Evolutionary conservation across 1,140 invertebrate genomes (phyloP).

Genomic region (Helicoverpa zea): DNA sequence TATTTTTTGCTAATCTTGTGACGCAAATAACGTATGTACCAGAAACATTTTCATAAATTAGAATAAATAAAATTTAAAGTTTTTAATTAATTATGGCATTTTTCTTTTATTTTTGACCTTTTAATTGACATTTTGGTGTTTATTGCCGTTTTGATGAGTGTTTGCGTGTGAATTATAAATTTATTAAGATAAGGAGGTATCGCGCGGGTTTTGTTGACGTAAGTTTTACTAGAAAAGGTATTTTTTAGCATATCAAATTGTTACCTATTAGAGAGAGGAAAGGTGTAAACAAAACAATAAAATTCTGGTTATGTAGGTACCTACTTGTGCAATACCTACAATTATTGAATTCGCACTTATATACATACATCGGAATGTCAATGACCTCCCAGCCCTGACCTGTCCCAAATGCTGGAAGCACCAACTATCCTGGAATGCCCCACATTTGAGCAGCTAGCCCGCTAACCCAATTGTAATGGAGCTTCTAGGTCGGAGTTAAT

Average conservation of each 20-base stretch:
- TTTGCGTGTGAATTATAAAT: background rate
- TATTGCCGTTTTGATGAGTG: background rate
- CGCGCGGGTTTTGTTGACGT: no score
- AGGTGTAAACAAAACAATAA: no score
- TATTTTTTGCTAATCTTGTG: background rate
- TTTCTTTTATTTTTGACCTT: slow-evolving; percentile 16
- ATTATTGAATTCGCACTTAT: no score
- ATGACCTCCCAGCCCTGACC: background rate
- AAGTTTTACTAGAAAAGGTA: no score
- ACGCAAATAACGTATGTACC: slow-evolving; percentile 23
- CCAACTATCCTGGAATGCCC: slow-evolving; percentile 10
- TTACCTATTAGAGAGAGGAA: no score
- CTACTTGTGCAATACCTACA: no score
- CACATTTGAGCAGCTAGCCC: background rate
- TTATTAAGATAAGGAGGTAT: no score
- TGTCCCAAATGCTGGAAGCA: background rate
- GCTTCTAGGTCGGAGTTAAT: background rate
- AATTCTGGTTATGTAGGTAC: no score
- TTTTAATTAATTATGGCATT: slow-evolving; percentile 23
- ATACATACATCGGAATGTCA: background rate
- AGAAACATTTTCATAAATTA: slow-evolving; percentile 5
- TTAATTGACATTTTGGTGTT: background rate
- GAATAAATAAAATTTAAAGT: slow-evolving; percentile 32
- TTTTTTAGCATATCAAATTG: no score
- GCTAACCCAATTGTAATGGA: slow-evolving; percentile 2